These are phyloP conservation scores for Lycia hirtaria DNA, from an alignment of 2,888 invertebrate genomes.

Conservation along the genomic window DNA sequence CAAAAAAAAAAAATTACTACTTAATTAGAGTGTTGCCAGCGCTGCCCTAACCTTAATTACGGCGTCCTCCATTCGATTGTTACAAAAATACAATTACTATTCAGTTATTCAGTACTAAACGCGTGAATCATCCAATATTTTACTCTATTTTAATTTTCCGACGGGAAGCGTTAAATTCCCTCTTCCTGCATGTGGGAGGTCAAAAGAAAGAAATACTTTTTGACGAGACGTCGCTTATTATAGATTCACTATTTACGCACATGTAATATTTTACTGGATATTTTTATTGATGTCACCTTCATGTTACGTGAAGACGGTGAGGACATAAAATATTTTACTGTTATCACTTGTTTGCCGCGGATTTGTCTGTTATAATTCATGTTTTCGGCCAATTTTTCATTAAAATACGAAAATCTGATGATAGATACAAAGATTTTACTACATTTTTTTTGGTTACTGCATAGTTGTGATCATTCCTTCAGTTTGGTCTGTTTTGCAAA, in stretches of 20 bases:
- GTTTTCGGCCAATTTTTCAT: too few relatives aligned
- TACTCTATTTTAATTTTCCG: conserved; percentile 50
- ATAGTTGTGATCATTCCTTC: too few relatives aligned
- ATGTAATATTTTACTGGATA: conserved; percentile 21
- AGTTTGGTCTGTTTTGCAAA: too few relatives aligned
- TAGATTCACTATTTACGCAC: conserved; percentile 30
- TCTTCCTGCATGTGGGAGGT: conserved; percentile 52
- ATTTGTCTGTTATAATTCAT: too few relatives aligned
- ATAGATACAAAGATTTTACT: too few relatives aligned
- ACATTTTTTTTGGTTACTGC: too few relatives aligned
- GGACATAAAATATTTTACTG: neutral
- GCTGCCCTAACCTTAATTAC: conserved; percentile 44
- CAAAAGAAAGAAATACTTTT: conserved; percentile 40
- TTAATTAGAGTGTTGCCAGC: neutral
- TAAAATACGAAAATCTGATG: too few relatives aligned
- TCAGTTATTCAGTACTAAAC: conserved; percentile 1
- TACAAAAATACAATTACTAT: conserved; percentile 45
- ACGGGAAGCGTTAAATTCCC: conserved; percentile 60
- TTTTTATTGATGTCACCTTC: conserved; percentile 37
- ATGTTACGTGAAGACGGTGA: conserved; percentile 20
- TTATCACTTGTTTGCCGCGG: neutral
- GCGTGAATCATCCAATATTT: conserved; percentile 37
- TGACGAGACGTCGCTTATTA: conserved; percentile 31
- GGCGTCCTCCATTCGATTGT: conserved; percentile 53
- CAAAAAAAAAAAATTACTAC: too few relatives aligned